Conservation (phyloP, 2,113 vertebrate species). For the Epinephelus moara region DNA sequence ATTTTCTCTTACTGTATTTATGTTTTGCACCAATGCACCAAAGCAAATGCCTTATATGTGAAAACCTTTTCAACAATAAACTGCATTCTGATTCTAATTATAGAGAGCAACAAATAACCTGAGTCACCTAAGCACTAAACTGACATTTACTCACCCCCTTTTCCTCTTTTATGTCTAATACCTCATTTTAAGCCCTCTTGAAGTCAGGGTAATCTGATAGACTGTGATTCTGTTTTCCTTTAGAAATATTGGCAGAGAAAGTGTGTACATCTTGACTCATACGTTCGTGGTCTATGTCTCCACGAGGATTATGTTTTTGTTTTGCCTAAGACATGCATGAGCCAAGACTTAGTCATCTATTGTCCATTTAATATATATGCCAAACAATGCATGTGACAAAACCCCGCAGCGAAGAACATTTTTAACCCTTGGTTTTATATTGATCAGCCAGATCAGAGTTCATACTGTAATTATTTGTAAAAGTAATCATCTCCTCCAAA, state of each 20-base stretch:
- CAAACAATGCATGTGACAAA: background rate
- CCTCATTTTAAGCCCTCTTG: background rate
- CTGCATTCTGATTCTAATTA: too few species aligned
- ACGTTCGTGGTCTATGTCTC: background rate
- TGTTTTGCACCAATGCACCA: too few species aligned
- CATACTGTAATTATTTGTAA: background rate
- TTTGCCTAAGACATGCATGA: background rate
- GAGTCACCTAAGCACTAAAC: conserved; percentile 21
- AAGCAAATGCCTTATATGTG: too few species aligned
- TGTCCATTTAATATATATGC: background rate
- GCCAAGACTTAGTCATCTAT: background rate
- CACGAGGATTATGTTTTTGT: background rate
- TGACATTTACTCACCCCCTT: conserved; percentile 15
- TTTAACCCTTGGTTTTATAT: background rate
- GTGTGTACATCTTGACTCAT: background rate
- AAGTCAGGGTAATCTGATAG: background rate
- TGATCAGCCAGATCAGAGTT: background rate
- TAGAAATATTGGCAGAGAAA: background rate
- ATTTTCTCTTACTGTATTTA: too few species aligned
- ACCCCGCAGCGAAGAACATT: background rate
- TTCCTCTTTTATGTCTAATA: background rate
- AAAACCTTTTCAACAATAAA: too few species aligned
- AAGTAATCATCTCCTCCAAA: background rate
- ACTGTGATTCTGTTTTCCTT: background rate
- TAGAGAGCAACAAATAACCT: conserved; percentile 21